Evolutionary conservation across 2,113 vertebrate species (phyloP).

Genomic region (Chaetodon auriga): DNA sequence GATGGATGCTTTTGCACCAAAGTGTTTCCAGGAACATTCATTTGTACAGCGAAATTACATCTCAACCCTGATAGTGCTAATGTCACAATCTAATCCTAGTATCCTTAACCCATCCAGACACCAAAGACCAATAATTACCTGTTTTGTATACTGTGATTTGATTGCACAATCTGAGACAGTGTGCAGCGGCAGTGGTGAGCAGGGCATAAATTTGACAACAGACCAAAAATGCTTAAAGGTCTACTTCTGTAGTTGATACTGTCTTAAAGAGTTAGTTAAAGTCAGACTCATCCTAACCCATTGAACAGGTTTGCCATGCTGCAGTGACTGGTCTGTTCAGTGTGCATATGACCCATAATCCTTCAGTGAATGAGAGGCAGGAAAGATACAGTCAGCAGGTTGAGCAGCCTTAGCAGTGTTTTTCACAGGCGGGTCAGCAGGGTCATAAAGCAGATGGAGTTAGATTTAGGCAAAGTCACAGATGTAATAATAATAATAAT

Average conservation of each 20-base stretch:
- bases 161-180: background rate
- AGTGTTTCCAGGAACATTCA: background rate
- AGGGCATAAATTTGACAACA: background rate
- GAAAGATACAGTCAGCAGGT: conserved; percentile 18
- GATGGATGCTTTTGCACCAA: background rate
- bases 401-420: background rate
- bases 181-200: too few species aligned
- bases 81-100: background rate
- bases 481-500: too few species aligned
- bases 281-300: conserved; percentile 1
- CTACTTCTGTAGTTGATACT: background rate
- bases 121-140: background rate
- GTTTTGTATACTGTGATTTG: background rate
- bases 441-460: background rate
- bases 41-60: background rate
- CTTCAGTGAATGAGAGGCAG: background rate
- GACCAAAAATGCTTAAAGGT: background rate
- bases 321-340: conserved; percentile 1
- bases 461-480: background rate
- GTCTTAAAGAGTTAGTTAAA: background rate
- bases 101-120: background rate
- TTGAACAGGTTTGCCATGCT: conserved; percentile 27
- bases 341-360: background rate
- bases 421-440: background rate
- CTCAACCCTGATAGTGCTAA: background rate